phyloP scores from a whole-genome alignment of 2,113 vertebrate genomes.

The Petaurus breviceps region DNA sequence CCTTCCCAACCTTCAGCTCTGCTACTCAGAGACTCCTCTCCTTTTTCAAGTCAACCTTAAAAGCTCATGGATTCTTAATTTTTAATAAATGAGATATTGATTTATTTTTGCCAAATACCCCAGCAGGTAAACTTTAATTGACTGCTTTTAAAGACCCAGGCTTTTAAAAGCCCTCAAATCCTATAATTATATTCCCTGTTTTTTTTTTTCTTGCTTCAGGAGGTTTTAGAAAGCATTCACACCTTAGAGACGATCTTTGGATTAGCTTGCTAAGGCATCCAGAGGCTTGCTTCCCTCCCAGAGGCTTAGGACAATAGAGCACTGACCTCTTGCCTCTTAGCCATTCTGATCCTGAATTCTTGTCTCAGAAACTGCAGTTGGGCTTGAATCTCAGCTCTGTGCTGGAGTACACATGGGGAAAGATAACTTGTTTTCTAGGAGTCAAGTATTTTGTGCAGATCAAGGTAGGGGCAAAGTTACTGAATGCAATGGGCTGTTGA shows the following conservation, averaged over 20 bases:
- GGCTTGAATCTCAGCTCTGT: conserved; percentile 60
- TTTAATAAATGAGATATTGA: conserved; percentile 71
- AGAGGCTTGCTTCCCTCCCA: conserved; percentile 51
- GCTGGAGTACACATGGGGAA: conserved; percentile 44
- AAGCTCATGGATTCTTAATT: conserved; percentile 62
- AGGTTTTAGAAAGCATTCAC: conserved; percentile 67
- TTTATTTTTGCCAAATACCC: conserved; percentile 62
- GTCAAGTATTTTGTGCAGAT: conserved; percentile 67
- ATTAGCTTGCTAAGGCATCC: conserved; percentile 47
- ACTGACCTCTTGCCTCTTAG: conserved; percentile 46
- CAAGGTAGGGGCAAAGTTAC: conserved; percentile 68
- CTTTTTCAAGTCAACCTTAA: conserved; percentile 37
- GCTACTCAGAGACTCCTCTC: not conserved
- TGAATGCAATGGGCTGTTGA: conserved; percentile 64
- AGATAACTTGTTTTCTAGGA: conserved; percentile 54
- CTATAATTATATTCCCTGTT: conserved; percentile 55
- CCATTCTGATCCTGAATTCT: conserved; percentile 65
- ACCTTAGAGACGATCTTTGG: conserved; percentile 54
- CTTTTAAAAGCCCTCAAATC: conserved; percentile 55
- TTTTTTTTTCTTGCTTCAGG: conserved; percentile 52
- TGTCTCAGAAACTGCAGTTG: conserved; percentile 62
- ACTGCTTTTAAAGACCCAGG: conserved; percentile 45
- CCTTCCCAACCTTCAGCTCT: conserved; percentile 33
- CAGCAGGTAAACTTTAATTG: conserved; percentile 65
- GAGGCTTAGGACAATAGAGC: conserved; percentile 28